Percentiles rank a stretch among this genome's conserved stretches.
Evolutionary conservation across 2,113 vertebrate species (phyloP).

Genomic region (Sylvietta virens): DNA sequence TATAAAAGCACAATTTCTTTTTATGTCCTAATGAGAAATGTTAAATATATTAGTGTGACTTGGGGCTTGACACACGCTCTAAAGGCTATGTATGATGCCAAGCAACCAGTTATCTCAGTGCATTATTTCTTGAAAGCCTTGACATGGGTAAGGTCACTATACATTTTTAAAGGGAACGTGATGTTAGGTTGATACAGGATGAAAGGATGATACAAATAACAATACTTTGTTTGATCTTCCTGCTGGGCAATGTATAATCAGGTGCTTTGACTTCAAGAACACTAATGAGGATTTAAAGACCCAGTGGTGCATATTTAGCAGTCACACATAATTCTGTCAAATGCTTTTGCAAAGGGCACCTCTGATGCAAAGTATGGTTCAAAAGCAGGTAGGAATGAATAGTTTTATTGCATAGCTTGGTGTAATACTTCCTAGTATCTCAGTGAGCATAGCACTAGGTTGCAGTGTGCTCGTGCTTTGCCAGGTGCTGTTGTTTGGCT

Average conservation of each 20-base stretch:
- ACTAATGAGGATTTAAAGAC: slow-evolving; percentile 45
- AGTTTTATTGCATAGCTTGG: background rate
- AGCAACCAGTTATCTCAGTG: slow-evolving; percentile 32
- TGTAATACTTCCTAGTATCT: background rate
- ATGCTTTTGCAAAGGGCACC: background rate
- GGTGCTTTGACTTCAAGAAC: slow-evolving; percentile 7
- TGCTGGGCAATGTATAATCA: background rate
- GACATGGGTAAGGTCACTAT: background rate
- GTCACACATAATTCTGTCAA: background rate
- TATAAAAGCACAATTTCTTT: slow-evolving; percentile 32
- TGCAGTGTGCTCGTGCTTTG: background rate
- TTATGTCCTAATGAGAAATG: slow-evolving; percentile 34
- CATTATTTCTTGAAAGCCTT: slow-evolving; percentile 44
- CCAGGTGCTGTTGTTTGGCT: background rate
- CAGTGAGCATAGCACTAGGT: background rate
- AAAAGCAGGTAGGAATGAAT: background rate
- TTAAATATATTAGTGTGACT: slow-evolving; percentile 47
- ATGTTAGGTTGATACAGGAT: background rate
- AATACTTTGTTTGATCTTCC: slow-evolving; percentile 4
- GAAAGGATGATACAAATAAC: slow-evolving; percentile 21
- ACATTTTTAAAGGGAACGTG: background rate
- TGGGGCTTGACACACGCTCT: background rate
- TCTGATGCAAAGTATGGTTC: background rate
- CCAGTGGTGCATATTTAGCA: background rate
- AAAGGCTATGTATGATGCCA: background rate